Evolutionary conservation across 2,888 invertebrate genomes (phyloP), one percentile per base, ranked within the genome.

Genomic region (Drosophila lacicola): DNA sequence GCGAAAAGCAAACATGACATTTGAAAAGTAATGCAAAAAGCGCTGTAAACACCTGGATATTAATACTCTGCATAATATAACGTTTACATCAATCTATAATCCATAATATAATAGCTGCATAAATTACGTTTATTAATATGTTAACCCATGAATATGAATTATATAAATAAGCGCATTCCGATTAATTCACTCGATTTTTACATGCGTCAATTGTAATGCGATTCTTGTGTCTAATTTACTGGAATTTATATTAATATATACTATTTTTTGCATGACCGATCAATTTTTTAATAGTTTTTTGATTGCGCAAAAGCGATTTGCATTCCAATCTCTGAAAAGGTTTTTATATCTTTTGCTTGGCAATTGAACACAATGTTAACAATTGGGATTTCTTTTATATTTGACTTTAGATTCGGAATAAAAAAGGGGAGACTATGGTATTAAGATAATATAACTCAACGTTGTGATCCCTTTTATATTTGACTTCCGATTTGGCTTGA

Each of bases 61-160:
- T 50, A 62, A 54, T 70, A 37, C 1, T 33, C 14, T 25, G 19
- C 14, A 13, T 13, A 21, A 39, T 39, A 11, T n/a, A 39, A 29
- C 14, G 36, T 42, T 37, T 54, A 58, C 50, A 58, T 42, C 51
- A 42, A 78, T 66, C 17, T 39, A 34, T 46, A 61, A 55, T 51
- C 21, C 42, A 39, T 56, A 56, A 55, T 71, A 44, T 50, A 56
- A 70, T 70, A 50, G 47, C 53, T 39, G 44, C 19, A 53, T 73
- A 72, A 49, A 70, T 50, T 62, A 29, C 25, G n/a, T 33, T 29
- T 46, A 54, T 68, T 74, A 60, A 68, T 68, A 49, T 64, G 57
- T 63, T 68, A 63, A 60, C 36, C 62, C 56, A 45, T 66, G 62
- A 56, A 72, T 66, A 66, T 58, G 58, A 72, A 77, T 78, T 39